A percentile compares a stretch with the other conserved stretches of the same genome.
Conservation (phyloP, 2,797 vertebrate genomes). For the Etheostoma perlongum region DNA sequence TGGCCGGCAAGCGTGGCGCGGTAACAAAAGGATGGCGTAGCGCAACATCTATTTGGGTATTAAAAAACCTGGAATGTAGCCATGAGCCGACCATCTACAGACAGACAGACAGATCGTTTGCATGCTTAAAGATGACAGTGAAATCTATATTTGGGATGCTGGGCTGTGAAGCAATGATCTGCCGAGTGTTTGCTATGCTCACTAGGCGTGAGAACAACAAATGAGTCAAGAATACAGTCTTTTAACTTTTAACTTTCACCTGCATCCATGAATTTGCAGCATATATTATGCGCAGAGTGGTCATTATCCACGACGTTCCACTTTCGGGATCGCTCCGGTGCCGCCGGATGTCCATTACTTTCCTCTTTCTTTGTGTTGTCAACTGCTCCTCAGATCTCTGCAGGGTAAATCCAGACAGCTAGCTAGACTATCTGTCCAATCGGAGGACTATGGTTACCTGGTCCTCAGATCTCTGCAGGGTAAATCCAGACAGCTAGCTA, state of each 20-base stretch:
- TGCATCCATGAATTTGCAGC: background rate
- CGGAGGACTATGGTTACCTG: too few species aligned
- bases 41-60: constrained; percentile 69
- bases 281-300: too few species aligned
- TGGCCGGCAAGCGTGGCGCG: constrained; percentile 41
- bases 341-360: too few species aligned
- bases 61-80: constrained; percentile 72
- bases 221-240: background rate
- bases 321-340: too few species aligned
- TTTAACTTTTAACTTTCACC: background rate
- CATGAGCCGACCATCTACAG: constrained; percentile 62
- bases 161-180: constrained; percentile 59
- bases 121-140: constrained; percentile 66
- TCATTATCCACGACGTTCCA: too few species aligned
- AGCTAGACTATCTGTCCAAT: too few species aligned
- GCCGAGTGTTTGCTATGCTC: constrained; percentile 29
- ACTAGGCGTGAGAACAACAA: constrained; percentile 21
- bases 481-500: too few species aligned
- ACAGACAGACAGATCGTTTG: constrained; percentile 65
- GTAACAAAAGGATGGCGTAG: constrained; percentile 66
- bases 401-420: too few species aligned
- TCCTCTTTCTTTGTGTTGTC: too few species aligned
- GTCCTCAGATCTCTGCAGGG: too few species aligned
- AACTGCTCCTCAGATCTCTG: too few species aligned
- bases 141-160: constrained; percentile 69